Conservation (phyloP, 1,140 invertebrate genomes). For the Onthophagus taurus region DNA sequence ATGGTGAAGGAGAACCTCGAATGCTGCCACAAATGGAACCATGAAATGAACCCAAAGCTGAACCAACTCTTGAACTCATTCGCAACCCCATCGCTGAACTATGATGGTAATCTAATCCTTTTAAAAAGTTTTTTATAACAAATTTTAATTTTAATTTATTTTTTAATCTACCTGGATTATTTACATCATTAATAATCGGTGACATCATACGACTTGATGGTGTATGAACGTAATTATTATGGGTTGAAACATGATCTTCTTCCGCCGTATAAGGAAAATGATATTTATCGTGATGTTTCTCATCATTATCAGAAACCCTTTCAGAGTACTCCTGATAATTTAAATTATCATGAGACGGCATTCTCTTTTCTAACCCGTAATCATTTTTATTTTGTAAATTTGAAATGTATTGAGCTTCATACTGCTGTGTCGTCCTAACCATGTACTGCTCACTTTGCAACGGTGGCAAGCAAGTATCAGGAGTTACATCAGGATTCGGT, state of each 20-base stretch:
- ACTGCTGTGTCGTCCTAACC: conserved; percentile 35
- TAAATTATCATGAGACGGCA: conserved; percentile 41
- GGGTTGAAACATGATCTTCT: conserved; percentile 43
- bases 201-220: conserved; percentile 32
- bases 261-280: conserved; percentile 64
- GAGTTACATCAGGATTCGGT: conserved; percentile 60
- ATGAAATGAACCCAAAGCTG: conserved; percentile 40
- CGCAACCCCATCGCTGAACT: conserved; percentile 25
- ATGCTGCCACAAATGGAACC: conserved; percentile 35
- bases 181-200: conserved; percentile 33
- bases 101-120: conserved; percentile 31
- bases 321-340: conserved; percentile 52
- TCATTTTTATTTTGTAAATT: conserved; percentile 42
- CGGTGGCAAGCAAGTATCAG: conserved; percentile 47
- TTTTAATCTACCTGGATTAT: conserved; percentile 27
- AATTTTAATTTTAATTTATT: not conserved
- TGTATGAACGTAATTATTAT: conserved; percentile 30
- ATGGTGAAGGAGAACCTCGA: conserved; percentile 32
- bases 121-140: not conserved
- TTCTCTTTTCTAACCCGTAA: conserved; percentile 45
- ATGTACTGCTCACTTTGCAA: conserved; percentile 40
- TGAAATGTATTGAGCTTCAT: conserved; percentile 46
- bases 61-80: conserved; percentile 35
- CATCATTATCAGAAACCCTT: conserved; percentile 58
- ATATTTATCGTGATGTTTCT: conserved; percentile 69